Base-by-base conservation (phyloP, 2,113 vertebrate genomes). In the Ardeotis arabs region DNA sequence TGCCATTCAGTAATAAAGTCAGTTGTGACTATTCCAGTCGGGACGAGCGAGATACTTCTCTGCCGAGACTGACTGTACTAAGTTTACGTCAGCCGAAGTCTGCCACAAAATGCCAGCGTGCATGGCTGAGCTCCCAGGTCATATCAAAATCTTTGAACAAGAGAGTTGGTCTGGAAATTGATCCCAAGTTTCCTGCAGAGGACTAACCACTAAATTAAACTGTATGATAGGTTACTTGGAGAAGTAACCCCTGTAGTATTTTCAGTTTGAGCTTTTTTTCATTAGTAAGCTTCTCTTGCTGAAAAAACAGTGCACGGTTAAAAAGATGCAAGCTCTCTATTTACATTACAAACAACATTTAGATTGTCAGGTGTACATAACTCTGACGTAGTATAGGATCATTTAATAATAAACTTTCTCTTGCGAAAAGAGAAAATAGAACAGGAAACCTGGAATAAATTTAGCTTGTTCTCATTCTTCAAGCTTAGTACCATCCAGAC, bases 361-460 rank as follows among this genome's bases (percentile, higher is more conserved):
- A 85, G 39, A 75, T 33, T 66, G 29, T 74, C 41, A 92, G 50
- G n/a, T 59, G 47, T 33, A 70, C 8, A 33, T 15, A 59, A 49
- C 1, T 7, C 56, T 90, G 35, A 50, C 0, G 0, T 41, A 52
- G 33, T 5, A 64, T 14, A 69, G 41, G 15, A 77, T 39, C 70
- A 73, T 60, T 90, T 85, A 87, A 84, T 44, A 76, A 85, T 73
- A 93, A 90, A 95, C 67, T 90, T 93, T 73, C 75, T 67, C 50
- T 77, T 73, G n/a, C 1, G 5, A 88, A 94, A 84, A 87, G 58
- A 83, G 63, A 95, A 96, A 95, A 93, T 29, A 84, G 93, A 93
- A 91, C 75, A 93, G 95, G 87, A 97, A 97, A 93, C 87, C 92
- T 96, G 96, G 95, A 96, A 95, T 91, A 95, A 94, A 95, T 96